phyloP scores from a whole-genome alignment of 2,888 invertebrate species.

The Lycia hirtaria region DNA sequence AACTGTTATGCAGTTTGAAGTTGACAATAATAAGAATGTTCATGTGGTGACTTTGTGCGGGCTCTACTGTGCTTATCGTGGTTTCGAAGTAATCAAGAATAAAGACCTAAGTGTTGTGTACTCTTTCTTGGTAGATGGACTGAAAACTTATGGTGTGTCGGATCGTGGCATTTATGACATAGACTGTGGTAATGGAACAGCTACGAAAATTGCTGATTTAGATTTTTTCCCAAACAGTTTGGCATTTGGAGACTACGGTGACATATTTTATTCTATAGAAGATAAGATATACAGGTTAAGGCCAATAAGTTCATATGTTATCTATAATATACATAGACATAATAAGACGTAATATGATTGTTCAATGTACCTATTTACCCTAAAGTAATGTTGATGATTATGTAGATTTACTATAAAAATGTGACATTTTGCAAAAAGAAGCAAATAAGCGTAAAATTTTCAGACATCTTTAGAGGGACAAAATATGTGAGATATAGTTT shows the following conservation, averaged over 20 bases:
- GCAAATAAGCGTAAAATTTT: too few species aligned
- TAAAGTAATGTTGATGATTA: neutral
- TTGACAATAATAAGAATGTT: constrained; percentile 66
- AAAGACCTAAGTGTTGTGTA: constrained; percentile 62
- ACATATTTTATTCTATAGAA: constrained; percentile 68
- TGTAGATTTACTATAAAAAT: too few species aligned
- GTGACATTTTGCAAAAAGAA: neutral
- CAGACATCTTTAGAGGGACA: too few species aligned
- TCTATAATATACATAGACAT: constrained; percentile 62
- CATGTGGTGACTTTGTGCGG: constrained; percentile 75
- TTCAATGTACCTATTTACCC: neutral
- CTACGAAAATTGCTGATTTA: constrained; percentile 59
- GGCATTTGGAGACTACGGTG: constrained; percentile 75
- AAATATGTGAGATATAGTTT: too few species aligned
- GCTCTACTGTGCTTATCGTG: constrained; percentile 63
- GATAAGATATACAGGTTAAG: constrained; percentile 66
- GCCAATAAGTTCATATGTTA: constrained; percentile 67
- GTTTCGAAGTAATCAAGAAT: constrained; percentile 66
- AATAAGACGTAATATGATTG: constrained; percentile 42
- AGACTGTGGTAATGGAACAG: constrained; percentile 70
- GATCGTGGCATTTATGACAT: constrained; percentile 66
- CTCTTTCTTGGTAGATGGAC: constrained; percentile 63
- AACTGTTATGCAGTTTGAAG: constrained; percentile 71
- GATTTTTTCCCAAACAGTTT: constrained; percentile 67
- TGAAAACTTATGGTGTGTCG: constrained; percentile 63